phyloP scores from a whole-genome alignment of 1,140 invertebrate species.

The Ceratosolen fusciceps region DNA sequence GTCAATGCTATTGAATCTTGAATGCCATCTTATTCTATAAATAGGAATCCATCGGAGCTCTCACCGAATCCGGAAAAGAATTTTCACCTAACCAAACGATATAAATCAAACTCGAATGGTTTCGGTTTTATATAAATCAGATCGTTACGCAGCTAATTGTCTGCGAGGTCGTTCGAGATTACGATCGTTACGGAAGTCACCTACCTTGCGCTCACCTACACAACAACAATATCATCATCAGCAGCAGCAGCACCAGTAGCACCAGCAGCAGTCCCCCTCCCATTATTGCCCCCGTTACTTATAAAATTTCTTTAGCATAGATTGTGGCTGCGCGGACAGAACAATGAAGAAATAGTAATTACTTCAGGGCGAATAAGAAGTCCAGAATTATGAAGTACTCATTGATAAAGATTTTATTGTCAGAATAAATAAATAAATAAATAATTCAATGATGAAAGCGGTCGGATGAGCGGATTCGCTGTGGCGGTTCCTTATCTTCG shows the following conservation, averaged over 20 bases:
- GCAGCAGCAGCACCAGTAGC: too few species aligned
- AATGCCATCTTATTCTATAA: too few species aligned
- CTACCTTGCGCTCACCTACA: slow-evolving; percentile 28
- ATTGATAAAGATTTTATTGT: not conserved
- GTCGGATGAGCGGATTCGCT: not conserved
- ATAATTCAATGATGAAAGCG: slow-evolving; percentile 36
- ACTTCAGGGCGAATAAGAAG: too few species aligned
- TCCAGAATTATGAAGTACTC: not conserved
- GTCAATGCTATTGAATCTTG: too few species aligned
- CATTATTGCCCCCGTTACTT: not conserved
- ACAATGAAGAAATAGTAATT: slow-evolving; percentile 19
- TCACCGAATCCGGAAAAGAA: not conserved
- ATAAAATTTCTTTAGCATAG: slow-evolving; percentile 34
- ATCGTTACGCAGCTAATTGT: slow-evolving; percentile 35
- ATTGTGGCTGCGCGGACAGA: slow-evolving; percentile 29
- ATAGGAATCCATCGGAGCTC: not conserved
- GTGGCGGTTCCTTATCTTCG: slow-evolving; percentile 1
- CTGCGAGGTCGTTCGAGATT: slow-evolving; percentile 38
- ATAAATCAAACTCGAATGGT: not conserved
- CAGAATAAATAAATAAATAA: slow-evolving; percentile 42
- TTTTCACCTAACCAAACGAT: not conserved
- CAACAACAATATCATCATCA: too few species aligned
- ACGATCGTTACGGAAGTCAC: slow-evolving; percentile 22
- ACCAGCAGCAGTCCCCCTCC: not conserved
- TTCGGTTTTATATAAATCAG: slow-evolving; percentile 20